These are phyloP conservation scores for Denticeps clupeoides DNA, from an alignment of 2,797 vertebrate genomes.

Conservation along the genomic window DNA sequence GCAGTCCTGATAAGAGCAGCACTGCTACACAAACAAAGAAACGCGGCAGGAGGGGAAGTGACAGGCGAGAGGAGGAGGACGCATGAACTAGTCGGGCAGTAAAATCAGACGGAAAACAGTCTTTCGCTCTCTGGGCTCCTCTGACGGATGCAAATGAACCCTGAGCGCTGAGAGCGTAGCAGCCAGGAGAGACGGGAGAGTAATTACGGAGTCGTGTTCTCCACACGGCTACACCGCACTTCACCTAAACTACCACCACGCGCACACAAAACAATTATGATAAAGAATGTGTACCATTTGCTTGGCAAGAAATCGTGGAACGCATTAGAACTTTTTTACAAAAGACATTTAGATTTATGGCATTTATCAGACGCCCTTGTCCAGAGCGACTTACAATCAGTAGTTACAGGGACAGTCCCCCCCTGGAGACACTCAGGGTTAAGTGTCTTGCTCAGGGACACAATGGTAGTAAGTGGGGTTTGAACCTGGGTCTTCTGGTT, in stretches of 20 bases:
- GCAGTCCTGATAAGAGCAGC: not conserved
- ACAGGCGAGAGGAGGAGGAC: not conserved
- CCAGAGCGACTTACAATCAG: no score
- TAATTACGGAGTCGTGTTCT: constrained; percentile 20
- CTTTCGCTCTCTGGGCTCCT: not conserved
- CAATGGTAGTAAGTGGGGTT: no score
- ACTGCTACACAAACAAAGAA: not conserved
- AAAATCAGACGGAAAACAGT: not conserved
- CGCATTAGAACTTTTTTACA: no score
- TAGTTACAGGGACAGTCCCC: no score
- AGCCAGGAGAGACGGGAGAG: constrained; percentile 7
- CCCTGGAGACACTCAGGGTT: no score
- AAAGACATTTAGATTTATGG: no score
- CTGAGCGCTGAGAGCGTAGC: constrained; percentile 10
- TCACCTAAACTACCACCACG: not conserved
- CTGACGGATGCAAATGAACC: constrained; percentile 9
- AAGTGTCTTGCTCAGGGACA: no score
- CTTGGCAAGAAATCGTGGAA: no score
- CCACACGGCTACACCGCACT: not conserved
- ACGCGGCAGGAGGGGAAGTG: not conserved
- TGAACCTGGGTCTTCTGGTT: no score
- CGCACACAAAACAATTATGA: not conserved
- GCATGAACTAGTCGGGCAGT: not conserved
- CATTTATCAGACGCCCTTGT: no score
- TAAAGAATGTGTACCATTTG: no score